Evolutionary conservation across 2,888 invertebrate genomes (phyloP), one percentile per base, ranked within the genome.

Genomic region (Pristionchus mayeri): DNA sequence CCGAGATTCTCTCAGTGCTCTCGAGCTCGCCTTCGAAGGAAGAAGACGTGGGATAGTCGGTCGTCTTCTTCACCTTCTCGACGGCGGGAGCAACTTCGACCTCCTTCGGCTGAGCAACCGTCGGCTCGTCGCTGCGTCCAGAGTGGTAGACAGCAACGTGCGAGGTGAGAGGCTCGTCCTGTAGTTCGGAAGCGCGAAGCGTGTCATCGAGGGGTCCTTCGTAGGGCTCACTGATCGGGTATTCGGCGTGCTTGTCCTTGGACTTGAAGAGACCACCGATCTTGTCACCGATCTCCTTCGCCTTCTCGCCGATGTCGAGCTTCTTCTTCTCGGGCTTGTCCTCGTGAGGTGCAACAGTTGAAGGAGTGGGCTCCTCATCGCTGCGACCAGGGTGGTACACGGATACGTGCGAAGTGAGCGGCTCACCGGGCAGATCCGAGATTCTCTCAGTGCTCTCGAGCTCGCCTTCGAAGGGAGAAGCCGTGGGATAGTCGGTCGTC

Each of bases 251-350:
- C 40, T 30, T 21, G 34, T 71, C 40, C 34, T 71, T 37, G 34
- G 34, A n/a, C 27, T 71, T 71, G 71, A 71, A 71, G 18, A 71
- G 71, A 71, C 71, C 71, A 30, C 71, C 71, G 13, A 71, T 37
- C 57, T 57, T 57, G 57, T 57, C 57, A 24, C 57, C 57, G 40
- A 71, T 7, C 40, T 30, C 34, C 40, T 71, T 71, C 21, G 71
- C 71, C 40, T 71, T 71, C 34, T 71, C 71, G 30, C 34, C 34
- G 34, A 71, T 16, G 71, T 71, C 71, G 71, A 71, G 34, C 40
- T 37, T 71, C 71, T 30, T 71, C 71, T 71, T 71, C 71, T 71
- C 71, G 4, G 71, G 71, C 21, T 30, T 34, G 16, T 71, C 71
- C 9, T 71, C 71, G 40, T 13, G 6, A 11, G 40, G 30, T 24